Percentiles rank a stretch among this genome's conserved stretches.
phyloP scores from a whole-genome alignment of 2,113 vertebrate genomes.

The Speoplatyrhinus poulsoni region DNA sequence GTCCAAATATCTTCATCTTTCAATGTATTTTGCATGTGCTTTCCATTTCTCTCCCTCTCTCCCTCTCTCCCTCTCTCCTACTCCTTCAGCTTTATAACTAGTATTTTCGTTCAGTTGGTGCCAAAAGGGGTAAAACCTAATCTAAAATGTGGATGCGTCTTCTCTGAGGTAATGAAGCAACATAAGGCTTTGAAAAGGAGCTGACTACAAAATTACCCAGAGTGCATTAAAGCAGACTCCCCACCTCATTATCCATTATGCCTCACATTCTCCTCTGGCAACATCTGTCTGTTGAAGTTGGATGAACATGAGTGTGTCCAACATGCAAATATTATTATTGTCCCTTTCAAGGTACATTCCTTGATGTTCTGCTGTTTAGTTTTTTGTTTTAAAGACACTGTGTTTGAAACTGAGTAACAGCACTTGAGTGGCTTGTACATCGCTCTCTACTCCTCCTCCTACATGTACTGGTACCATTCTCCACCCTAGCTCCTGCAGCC shows the following conservation, averaged over 20 bases:
- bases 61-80: neutral
- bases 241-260: slow-evolving; percentile 18
- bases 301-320: neutral
- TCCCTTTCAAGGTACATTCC: too few relatives aligned
- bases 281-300: slow-evolving; percentile 14
- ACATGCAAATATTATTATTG: too few relatives aligned
- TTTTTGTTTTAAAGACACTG: too few relatives aligned
- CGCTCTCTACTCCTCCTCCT: too few relatives aligned
- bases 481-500: neutral
- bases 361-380: too few relatives aligned
- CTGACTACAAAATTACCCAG: slow-evolving; percentile 60
- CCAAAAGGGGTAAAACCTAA: slow-evolving; percentile 37
- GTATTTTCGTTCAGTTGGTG: slow-evolving; percentile 19
- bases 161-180: slow-evolving; percentile 51
- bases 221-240: slow-evolving; percentile 49
- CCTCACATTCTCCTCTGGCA: slow-evolving; percentile 15
- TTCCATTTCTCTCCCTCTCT: neutral
- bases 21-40: too few relatives aligned
- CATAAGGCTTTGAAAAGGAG: slow-evolving; percentile 52
- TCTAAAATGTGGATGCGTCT: slow-evolving; percentile 47
- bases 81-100: slow-evolving; percentile 36
- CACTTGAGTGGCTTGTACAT: too few relatives aligned
- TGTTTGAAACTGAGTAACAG: too few relatives aligned
- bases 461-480: too few relatives aligned
- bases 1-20: too few relatives aligned